Conservation (phyloP, 2,888 invertebrate species). For the Drosophila buzzatii region DNA sequence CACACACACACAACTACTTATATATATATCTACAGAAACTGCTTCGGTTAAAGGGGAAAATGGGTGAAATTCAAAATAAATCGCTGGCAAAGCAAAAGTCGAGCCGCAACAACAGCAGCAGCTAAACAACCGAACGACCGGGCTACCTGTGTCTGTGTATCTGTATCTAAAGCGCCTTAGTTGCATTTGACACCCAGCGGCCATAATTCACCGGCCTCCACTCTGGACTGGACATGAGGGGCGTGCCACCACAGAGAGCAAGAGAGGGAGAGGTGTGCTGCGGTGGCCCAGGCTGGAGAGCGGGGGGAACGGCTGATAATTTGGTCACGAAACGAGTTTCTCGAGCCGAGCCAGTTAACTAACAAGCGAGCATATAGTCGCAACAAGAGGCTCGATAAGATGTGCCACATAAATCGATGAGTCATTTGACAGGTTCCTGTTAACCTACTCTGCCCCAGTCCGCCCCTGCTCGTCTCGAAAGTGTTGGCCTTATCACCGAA, state of each 20-base stretch:
- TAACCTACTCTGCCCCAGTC: neutral
- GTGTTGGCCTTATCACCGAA: constrained; percentile 40
- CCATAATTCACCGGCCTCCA: constrained; percentile 51
- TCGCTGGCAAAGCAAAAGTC: constrained; percentile 43
- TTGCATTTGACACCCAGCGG: constrained; percentile 61
- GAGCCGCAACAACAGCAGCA: constrained; percentile 19
- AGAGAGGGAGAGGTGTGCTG: neutral
- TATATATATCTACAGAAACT: neutral
- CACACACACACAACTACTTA: constrained; percentile 1
- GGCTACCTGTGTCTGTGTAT: constrained; percentile 29
- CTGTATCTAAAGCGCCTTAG: constrained; percentile 55
- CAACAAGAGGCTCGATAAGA: constrained; percentile 42
- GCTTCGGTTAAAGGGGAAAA: constrained; percentile 35
- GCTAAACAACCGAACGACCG: constrained; percentile 6
- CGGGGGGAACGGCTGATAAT: constrained; percentile 25
- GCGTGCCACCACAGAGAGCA: neutral
- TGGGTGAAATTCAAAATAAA: constrained; percentile 63
- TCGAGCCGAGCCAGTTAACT: constrained; percentile 14
- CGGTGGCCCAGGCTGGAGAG: neutral
- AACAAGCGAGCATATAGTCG: constrained; percentile 41
- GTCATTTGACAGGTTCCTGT: constrained; percentile 60
- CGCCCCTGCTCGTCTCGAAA: constrained; percentile 13
- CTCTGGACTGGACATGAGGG: constrained; percentile 3
- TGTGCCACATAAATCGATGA: constrained; percentile 59
- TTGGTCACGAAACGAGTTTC: constrained; percentile 58